Evolutionary conservation across 2,797 vertebrate species (phyloP), one percentile per base, ranked within the genome.

Genomic region (Sorex maritimensis): DNA sequence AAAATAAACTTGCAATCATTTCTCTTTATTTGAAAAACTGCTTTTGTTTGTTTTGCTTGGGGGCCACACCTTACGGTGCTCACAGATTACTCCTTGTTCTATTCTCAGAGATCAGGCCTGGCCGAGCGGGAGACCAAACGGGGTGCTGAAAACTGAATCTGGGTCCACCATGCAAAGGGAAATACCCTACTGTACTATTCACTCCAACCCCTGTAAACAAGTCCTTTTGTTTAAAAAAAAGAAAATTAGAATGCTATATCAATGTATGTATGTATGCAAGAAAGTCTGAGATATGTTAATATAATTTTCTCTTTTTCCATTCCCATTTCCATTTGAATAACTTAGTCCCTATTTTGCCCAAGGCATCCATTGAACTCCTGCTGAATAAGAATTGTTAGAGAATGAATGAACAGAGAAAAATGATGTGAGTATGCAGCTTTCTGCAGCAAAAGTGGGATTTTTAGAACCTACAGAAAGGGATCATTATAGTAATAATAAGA

Each of bases 391-490:
- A 52, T n/a, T 63, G 4, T 30, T 58, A 68, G 0, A 81, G 19
- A 69, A 93, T 81, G 38, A 81, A 65, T 6, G 28, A 78, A 78
- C n/a, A 41, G 21, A 81, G 28, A 71, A 69, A 30, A n/a, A 68
- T 0, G 3, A 1, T 65, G 13, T 28, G 11, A 55, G 13, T 38
- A 55, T 81, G 83, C 63, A 80, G 34, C 34, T 73, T 83, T 78
- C 30, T 80, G 52, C 2, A 83, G 24, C 12, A 90, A 65, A 74
- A 74, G 8, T 17, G 24, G 17, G 28, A 74, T 80, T 68, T 28
- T 11, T 24, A 28, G 74, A 87, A 7, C 26, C 65, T 28, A 10
- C 65, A 67, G 65, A 10, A 67, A 67, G 28, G 28, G 41, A 55
- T 12, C 71, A 11, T 41, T 38, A 58, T 0, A 72, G 34, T 80